A percentile compares a stretch with the other conserved stretches of the same genome.
Evolutionary conservation across 2,797 vertebrate genomes (phyloP).

Genomic region (Ambastaia sidthimunki): DNA sequence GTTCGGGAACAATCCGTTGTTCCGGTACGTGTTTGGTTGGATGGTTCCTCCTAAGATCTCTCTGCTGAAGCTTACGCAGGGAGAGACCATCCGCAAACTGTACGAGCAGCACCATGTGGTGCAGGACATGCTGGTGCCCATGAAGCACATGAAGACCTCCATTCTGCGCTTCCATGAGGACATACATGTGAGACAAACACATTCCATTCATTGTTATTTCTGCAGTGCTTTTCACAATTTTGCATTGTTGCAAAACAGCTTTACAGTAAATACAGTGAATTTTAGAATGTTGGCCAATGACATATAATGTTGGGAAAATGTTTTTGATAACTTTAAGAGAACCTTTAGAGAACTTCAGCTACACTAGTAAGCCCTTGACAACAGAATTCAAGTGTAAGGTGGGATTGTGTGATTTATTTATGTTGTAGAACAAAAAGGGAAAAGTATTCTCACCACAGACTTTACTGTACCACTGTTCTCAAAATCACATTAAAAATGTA

Average conservation of each 20-base stretch:
- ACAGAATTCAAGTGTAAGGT: background rate
- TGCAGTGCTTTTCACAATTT: too few relatives aligned
- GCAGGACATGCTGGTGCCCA: constrained; percentile 97
- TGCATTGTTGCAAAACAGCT: too few relatives aligned
- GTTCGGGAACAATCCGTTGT: constrained; percentile 92
- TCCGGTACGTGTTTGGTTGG: constrained; percentile 96
- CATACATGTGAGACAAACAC: constrained; percentile 80
- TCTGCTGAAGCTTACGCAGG: constrained; percentile 95
- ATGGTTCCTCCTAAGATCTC: constrained; percentile 99
- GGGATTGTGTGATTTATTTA: background rate
- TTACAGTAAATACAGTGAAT: too few relatives aligned
- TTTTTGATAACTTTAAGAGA: too few relatives aligned
- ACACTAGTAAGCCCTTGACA: background rate
- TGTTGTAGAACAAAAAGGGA: too few relatives aligned
- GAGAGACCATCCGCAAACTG: constrained; percentile 90
- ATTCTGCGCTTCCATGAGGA: constrained; percentile 87
- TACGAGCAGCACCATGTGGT: constrained; percentile 97
- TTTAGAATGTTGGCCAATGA: too few relatives aligned
- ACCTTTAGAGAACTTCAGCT: too few relatives aligned
- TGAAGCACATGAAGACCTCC: constrained; percentile 85
- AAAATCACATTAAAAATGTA: too few relatives aligned
- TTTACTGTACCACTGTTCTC: too few relatives aligned
- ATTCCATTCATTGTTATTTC: background rate
- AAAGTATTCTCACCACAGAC: too few relatives aligned
- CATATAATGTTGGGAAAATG: too few relatives aligned